Evolutionary conservation across 2,888 invertebrate species (phyloP).

Genomic region (Mythimna loreyi): DNA sequence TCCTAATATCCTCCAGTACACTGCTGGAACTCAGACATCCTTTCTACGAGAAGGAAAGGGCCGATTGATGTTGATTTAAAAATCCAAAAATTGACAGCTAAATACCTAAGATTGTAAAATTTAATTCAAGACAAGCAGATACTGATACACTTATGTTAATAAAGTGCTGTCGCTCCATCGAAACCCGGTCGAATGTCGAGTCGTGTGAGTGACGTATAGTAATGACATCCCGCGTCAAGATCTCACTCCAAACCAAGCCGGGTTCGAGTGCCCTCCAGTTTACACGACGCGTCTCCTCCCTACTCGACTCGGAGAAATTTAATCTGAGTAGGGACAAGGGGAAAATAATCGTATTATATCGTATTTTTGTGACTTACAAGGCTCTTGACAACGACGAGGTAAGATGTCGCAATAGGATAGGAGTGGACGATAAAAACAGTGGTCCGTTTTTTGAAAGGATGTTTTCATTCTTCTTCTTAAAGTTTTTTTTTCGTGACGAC

Average conservation of each 20-base stretch:
- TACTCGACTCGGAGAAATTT: slow-evolving; percentile 72
- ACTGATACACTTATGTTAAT: slow-evolving; percentile 61
- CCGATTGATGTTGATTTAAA: too few species aligned
- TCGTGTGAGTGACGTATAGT: slow-evolving; percentile 67
- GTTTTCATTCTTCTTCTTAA: background rate
- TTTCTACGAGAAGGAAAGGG: too few species aligned
- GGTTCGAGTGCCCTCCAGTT: slow-evolving; percentile 74
- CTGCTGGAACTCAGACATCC: too few species aligned
- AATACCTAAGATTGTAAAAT: background rate
- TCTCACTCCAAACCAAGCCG: slow-evolving; percentile 59
- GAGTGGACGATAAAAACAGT: slow-evolving; percentile 43
- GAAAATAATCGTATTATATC: slow-evolving; percentile 73
- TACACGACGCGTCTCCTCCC: slow-evolving; percentile 71
- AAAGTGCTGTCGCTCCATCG: slow-evolving; percentile 59
- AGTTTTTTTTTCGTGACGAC: slow-evolving; percentile 16
- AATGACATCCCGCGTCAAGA: slow-evolving; percentile 68
- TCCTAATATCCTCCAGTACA: too few species aligned
- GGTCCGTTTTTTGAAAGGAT: slow-evolving; percentile 36
- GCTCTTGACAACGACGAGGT: slow-evolving; percentile 41
- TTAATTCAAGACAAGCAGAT: slow-evolving; percentile 37
- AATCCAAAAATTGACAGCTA: too few species aligned
- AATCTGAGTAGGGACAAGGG: slow-evolving; percentile 72
- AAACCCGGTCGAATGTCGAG: slow-evolving; percentile 57
- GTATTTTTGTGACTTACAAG: slow-evolving; percentile 69
- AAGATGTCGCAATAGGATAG: slow-evolving; percentile 48